Evolutionary conservation across 2,797 vertebrate species (phyloP), one percentile per base, ranked within the genome.

Genomic region (Pseudotriccus pelzelni): DNA sequence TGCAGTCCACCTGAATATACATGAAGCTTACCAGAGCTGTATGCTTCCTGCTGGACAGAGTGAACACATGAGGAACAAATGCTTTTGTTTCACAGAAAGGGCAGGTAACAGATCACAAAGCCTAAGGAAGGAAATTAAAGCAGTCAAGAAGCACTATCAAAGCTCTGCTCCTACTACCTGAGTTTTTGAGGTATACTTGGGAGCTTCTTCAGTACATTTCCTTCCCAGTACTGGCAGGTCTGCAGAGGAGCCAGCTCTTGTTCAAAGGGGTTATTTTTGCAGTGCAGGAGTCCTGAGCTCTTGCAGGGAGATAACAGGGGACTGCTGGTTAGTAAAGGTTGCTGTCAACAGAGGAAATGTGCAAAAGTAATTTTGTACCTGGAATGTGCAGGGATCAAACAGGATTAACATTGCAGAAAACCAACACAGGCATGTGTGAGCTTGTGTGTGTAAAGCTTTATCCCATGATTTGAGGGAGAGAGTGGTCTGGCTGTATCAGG

Each of bases 371-470:
- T 13, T 36, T 87, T 36, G 49, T 25, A 66, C 10, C 16, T 58
- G 10, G 53, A 68, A 49, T 0, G 1, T 36, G 14, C 12, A 36
- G 44, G 55, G 25, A 62, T 76, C 55, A 72, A 64, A 58, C 4
- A 55, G 46, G 32, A 70, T 46, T 74, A 83, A 55, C 0, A 1
- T 22, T 59, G 52, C 30, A 72, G 56, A n/a, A 94, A 56, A 70
- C 4, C 10, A 67, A 9, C 18, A 41, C 9, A 28, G 44, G 20
- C 2, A 0, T 46, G n/a, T 70, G 32, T 1, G 4, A 25, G 15
- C 55, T 50, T 66, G 32, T 53, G 36, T 19, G 30, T 59, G 16
- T 43, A 41, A 87, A 55, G 20, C 5, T 87, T 87, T 20, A 47
- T 13, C 7, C 50, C 1, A 1, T 41, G 22, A 3, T 74, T 73